These are phyloP conservation scores for Crossaster papposus DNA, from an alignment of 53 echinoderm and acorn worm genomes.

Conservation along the genomic window DNA sequence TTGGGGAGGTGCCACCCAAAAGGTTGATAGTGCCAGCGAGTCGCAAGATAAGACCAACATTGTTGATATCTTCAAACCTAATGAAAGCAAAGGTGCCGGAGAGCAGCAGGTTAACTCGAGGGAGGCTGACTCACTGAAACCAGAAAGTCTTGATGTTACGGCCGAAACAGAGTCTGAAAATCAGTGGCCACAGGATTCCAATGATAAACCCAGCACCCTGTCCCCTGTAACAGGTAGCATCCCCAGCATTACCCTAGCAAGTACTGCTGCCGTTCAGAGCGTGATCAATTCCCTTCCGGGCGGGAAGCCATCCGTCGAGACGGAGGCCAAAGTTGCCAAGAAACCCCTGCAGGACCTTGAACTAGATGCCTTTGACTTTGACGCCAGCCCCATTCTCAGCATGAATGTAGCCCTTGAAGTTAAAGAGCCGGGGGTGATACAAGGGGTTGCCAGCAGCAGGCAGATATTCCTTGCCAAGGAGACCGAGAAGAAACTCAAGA, in stretches of 20 bases:
- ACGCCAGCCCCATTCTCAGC: constrained; percentile 17
- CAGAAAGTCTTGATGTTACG: constrained; percentile 31
- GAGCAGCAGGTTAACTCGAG: background rate
- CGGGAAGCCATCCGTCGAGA: background rate
- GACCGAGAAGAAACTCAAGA: constrained; percentile 17
- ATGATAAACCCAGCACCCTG: background rate
- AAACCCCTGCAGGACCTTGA: constrained; percentile 18
- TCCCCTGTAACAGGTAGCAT: background rate
- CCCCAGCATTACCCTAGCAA: background rate
- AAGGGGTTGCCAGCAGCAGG: background rate
- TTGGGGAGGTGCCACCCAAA: background rate
- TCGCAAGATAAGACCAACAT: background rate
- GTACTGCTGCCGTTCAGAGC: background rate
- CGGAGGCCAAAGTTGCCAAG: background rate
- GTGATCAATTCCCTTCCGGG: constrained; percentile 26
- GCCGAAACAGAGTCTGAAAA: constrained; percentile 18
- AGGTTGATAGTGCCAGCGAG: background rate
- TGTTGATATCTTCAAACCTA: background rate
- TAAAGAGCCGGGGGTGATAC: background rate
- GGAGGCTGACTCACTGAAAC: constrained; percentile 27
- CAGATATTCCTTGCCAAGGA: constrained; percentile 32
- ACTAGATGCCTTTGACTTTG: constrained; percentile 16
- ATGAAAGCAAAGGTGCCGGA: background rate
- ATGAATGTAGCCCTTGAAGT: constrained; percentile 35
- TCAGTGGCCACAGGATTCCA: constrained; percentile 7